Conservation (phyloP, 2,888 invertebrate genomes). For the Caenorhabditis panamensis region DNA sequence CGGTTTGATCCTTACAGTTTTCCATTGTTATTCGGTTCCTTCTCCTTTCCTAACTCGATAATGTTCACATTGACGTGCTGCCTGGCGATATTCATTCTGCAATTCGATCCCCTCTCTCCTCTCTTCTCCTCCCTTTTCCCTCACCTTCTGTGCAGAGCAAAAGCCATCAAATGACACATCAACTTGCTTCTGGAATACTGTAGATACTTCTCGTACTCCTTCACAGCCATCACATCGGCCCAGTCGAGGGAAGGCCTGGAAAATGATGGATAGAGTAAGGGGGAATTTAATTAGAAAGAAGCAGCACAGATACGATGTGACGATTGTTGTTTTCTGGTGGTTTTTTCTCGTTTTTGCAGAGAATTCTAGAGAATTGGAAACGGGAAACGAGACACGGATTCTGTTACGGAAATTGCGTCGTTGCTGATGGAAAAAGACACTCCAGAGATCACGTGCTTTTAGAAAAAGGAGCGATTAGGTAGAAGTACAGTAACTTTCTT, state of each 20-base stretch:
- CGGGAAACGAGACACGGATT: background rate
- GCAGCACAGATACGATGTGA: background rate
- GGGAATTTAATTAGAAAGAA: slow-evolving; percentile 17
- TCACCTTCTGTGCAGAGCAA: slow-evolving; percentile 75
- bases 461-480: too few species aligned
- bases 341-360: background rate
- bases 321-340: background rate
- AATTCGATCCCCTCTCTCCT: slow-evolving; percentile 28
- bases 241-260: slow-evolving; percentile 73
- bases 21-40: slow-evolving; percentile 73
- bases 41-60: slow-evolving; percentile 72
- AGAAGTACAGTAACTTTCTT: background rate
- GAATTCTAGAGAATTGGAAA: background rate
- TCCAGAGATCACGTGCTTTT: background rate
- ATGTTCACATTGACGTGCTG: slow-evolving; percentile 69
- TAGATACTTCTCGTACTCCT: slow-evolving; percentile 80
- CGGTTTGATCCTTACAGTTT: slow-evolving; percentile 69
- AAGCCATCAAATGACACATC: slow-evolving; percentile 80
- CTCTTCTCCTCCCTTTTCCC: slow-evolving; percentile 13
- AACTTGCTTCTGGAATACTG: slow-evolving; percentile 80
- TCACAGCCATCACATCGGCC: slow-evolving; percentile 77
- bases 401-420: slow-evolving; percentile 4
- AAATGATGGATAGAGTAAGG: background rate
- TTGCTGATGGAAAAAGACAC: background rate
- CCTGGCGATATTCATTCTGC: slow-evolving; percentile 67